Evolutionary conservation across 2,888 invertebrate species (phyloP).

Genomic region (Lottia scabra): DNA sequence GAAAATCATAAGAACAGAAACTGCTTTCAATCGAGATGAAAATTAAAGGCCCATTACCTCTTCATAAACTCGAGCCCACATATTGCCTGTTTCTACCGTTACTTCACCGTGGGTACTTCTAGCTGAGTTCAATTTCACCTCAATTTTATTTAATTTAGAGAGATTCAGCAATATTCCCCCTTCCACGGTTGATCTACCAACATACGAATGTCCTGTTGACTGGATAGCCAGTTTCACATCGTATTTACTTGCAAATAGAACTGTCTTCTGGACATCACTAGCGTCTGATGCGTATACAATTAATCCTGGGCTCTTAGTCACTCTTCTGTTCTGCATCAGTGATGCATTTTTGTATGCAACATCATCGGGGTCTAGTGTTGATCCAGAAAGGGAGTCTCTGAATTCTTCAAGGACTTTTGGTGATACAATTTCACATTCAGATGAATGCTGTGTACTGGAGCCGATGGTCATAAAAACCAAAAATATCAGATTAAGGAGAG

Average conservation of each 20-base stretch:
- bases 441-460: too few relatives aligned
- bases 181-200: not conserved
- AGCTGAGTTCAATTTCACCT: not conserved
- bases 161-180: not conserved
- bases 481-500: too few relatives aligned
- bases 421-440: too few relatives aligned
- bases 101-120: not conserved
- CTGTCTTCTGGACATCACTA: conserved; percentile 35
- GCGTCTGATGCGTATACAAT: conserved; percentile 20
- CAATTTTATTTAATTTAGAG: not conserved
- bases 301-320: conserved; percentile 19
- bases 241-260: not conserved
- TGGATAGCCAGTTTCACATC: not conserved
- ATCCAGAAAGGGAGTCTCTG: not conserved
- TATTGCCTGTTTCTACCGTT: not conserved
- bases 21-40: too few relatives aligned
- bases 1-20: too few relatives aligned
- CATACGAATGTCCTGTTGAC: not conserved
- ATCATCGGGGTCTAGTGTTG: not conserved
- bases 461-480: too few relatives aligned
- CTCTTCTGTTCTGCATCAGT: conserved; percentile 22
- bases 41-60: not conserved
- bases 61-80: not conserved
- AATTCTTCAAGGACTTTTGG: too few relatives aligned
- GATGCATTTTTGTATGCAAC: conserved; percentile 8